Evolutionary conservation across 2,888 invertebrate species (phyloP).

Genomic region (Cecidostiba fungosa): DNA sequence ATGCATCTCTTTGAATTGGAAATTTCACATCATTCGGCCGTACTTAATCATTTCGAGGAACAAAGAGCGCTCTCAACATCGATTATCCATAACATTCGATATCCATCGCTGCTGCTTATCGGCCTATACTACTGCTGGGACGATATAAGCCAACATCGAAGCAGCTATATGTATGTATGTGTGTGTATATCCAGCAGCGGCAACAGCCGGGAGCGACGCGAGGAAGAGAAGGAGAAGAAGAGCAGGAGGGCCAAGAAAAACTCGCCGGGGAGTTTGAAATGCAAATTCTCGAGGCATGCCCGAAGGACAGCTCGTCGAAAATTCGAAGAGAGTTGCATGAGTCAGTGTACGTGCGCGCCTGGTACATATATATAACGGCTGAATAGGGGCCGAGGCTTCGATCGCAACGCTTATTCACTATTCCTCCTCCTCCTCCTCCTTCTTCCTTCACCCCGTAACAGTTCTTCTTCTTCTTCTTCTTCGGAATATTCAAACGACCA

Average conservation of each 20-base stretch:
- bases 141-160: conserved; percentile 1
- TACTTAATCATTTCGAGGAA: neutral
- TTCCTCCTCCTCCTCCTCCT: neutral
- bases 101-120: neutral
- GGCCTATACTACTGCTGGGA: neutral
- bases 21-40: neutral
- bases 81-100: neutral
- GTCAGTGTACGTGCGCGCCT: neutral
- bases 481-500: neutral
- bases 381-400: neutral
- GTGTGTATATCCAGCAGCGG: neutral
- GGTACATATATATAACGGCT: too few relatives aligned
- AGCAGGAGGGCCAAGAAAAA: conserved; percentile 13
- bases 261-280: conserved; percentile 29
- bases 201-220: neutral
- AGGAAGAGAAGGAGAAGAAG: neutral
- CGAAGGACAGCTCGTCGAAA: conserved; percentile 12
- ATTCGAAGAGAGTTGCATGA: conserved; percentile 10
- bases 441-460: neutral
- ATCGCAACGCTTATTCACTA: neutral
- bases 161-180: neutral
- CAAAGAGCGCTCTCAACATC: conserved; percentile 9
- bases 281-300: conserved; percentile 36
- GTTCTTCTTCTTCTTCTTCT: neutral
- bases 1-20: too few relatives aligned